Conservation (phyloP, 2,113 vertebrate species). For the Sardina pilchardus region DNA sequence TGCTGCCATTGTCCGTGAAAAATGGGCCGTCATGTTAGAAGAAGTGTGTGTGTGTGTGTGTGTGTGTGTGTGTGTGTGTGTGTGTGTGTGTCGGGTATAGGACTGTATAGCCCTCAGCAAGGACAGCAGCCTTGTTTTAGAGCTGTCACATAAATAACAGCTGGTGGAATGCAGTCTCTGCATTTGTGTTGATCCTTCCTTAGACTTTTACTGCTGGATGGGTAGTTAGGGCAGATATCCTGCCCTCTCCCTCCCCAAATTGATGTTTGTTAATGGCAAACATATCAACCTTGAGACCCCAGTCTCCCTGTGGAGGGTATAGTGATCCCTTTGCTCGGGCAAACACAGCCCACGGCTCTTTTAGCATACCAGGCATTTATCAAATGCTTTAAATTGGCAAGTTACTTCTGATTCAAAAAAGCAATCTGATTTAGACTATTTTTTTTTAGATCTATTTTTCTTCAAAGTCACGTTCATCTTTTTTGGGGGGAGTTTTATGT, state of each 20-base stretch:
- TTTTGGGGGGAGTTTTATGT: background rate
- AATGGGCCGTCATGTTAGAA: background rate
- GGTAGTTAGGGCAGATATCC: slow-evolving; percentile 18
- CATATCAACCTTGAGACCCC: slow-evolving; percentile 16
- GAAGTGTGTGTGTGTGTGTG: background rate
- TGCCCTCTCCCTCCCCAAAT: slow-evolving; percentile 12
- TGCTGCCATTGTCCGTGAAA: background rate
- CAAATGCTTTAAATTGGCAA: background rate
- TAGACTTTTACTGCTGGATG: slow-evolving; percentile 22
- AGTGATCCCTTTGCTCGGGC: background rate
- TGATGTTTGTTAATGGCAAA: slow-evolving; percentile 42
- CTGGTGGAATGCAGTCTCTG: slow-evolving; percentile 31
- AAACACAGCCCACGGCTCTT: background rate
- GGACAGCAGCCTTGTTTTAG: slow-evolving; percentile 28
- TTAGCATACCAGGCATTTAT: slow-evolving; percentile 4
- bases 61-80: background rate
- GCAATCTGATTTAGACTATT: background rate
- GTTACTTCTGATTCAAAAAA: background rate
- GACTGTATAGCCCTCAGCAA: slow-evolving; percentile 15
- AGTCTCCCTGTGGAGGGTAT: background rate
- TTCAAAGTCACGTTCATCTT: background rate
- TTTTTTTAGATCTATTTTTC: too few species aligned
- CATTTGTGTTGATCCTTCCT: slow-evolving; percentile 30
- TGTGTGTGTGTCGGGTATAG: slow-evolving; percentile 1
- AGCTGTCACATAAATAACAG: slow-evolving; percentile 40